Conservation (phyloP, 2,888 invertebrate genomes). For the Amblyjoppa proteus region DNA sequence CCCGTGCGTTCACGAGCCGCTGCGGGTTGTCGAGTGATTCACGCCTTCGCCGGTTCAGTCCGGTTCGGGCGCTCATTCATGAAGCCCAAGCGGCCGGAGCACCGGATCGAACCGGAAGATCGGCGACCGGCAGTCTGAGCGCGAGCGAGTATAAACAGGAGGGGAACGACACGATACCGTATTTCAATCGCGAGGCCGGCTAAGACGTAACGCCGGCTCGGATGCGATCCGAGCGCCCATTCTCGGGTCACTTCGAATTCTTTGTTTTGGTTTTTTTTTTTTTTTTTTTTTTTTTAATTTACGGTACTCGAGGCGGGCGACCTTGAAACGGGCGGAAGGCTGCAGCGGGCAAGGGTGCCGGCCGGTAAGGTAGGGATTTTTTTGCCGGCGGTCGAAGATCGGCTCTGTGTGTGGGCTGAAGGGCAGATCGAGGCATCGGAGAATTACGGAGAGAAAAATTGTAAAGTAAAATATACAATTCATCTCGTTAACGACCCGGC, state of each 20-base stretch:
- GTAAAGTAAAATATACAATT: too few relatives aligned
- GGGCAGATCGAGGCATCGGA: too few relatives aligned
- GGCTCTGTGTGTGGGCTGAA: too few relatives aligned
- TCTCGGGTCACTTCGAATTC: neutral
- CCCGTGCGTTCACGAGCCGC: constrained; percentile 21
- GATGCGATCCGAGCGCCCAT: neutral
- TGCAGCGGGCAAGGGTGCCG: neutral
- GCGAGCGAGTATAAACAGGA: constrained; percentile 1
- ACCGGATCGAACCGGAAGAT: constrained; percentile 77
- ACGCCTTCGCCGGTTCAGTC: constrained; percentile 73
- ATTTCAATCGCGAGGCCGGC: constrained; percentile 17
- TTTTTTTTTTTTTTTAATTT: neutral
- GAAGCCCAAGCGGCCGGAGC: constrained; percentile 55
- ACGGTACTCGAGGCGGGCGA: neutral
- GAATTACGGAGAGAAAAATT: too few relatives aligned
- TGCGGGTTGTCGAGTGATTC: constrained; percentile 64
- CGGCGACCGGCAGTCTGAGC: constrained; percentile 74
- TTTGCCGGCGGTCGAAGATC: neutral
- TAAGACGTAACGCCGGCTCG: neutral
- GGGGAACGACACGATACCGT: constrained; percentile 14
- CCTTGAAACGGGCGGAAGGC: neutral
- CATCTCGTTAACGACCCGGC: too few relatives aligned
- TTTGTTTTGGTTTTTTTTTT: neutral
- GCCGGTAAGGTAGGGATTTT: neutral
- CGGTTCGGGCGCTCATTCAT: constrained; percentile 77